These are phyloP conservation scores for Procavia capensis DNA, from an alignment of 2,113 vertebrate species.

Conservation along the genomic window DNA sequence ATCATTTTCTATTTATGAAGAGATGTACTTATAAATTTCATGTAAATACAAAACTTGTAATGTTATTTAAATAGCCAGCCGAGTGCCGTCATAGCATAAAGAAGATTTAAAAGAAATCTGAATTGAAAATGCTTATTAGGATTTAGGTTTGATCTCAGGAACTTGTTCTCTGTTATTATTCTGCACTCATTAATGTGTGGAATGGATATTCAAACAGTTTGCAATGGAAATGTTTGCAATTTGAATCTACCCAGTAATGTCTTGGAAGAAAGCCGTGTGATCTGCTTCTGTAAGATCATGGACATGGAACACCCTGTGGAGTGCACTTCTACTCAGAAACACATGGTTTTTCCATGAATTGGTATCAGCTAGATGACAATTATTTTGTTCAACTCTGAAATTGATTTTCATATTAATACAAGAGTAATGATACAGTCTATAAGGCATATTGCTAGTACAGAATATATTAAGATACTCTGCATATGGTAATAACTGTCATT, in stretches of 20 bases:
- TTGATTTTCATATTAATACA: not conserved
- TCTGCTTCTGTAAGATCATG: no score
- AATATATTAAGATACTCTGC: not conserved
- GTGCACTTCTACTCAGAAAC: no score
- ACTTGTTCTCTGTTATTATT: not conserved
- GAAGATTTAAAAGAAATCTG: not conserved
- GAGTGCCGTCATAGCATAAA: no score
- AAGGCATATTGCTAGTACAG: not conserved
- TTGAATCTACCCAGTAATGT: no score
- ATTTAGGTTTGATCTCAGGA: not conserved
- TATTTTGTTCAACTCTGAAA: not conserved
- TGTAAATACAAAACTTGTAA: not conserved
- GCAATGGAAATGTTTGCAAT: no score
- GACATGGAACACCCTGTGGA: no score
- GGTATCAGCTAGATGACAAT: no score
- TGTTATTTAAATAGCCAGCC: no score
- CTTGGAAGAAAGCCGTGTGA: no score
- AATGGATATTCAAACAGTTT: not conserved
- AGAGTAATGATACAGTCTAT: not conserved
- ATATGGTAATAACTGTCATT: not conserved
- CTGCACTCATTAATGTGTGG: not conserved
- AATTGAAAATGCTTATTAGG: not conserved
- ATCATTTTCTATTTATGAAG: not conserved
- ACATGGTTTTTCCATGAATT: no score
- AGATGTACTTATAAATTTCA: not conserved